Conservation (phyloP, 2,113 vertebrate species). For the Microcebus jonahi region DNA sequence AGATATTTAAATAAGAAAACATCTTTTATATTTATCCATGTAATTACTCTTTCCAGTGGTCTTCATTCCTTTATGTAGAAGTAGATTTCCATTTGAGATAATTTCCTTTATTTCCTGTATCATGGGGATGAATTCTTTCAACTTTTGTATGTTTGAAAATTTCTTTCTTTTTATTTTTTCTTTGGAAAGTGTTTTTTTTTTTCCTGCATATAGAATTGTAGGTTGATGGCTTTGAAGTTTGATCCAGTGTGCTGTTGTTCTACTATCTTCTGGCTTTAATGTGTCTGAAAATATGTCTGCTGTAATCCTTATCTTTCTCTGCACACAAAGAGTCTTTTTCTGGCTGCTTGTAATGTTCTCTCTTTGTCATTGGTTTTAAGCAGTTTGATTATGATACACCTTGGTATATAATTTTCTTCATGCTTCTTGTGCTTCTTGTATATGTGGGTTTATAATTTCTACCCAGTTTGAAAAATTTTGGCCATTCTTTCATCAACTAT, state of each 20-base stretch:
- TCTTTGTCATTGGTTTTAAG: background rate
- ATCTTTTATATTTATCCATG: background rate
- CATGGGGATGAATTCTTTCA: background rate
- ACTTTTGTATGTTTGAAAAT: background rate
- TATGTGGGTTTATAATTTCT: background rate
- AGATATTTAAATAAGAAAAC: background rate
- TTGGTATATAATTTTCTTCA: background rate
- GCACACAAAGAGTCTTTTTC: background rate
- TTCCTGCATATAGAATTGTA: slow-evolving; percentile 3
- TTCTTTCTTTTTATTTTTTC: background rate
- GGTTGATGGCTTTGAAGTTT: background rate
- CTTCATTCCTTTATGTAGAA: background rate
- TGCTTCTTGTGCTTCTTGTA: background rate
- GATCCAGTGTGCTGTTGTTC: background rate
- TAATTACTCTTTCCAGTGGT: background rate
- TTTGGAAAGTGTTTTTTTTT: background rate
- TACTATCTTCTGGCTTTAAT: background rate
- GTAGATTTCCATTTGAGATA: background rate
- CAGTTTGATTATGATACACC: background rate
- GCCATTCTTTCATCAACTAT: background rate
- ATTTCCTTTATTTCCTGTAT: background rate
- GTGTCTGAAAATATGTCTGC: background rate
- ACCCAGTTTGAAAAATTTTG: background rate
- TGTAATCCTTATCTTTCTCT: background rate
- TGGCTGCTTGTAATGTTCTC: background rate